Base-by-base conservation (phyloP, 2,888 invertebrate genomes). In the Melipona beecheii region DNA sequence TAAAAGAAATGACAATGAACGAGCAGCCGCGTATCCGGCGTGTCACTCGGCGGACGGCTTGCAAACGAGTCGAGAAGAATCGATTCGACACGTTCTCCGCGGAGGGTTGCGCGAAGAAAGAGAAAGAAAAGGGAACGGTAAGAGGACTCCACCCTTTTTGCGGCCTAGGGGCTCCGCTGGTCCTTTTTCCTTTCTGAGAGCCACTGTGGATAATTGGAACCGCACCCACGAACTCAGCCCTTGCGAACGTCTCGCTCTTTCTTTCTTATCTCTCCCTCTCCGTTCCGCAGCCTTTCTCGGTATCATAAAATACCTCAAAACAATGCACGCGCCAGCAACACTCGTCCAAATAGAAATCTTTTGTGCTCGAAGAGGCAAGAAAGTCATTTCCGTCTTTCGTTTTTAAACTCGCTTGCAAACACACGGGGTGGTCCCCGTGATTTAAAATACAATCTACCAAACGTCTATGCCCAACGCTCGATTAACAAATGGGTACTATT, bases 161-260 rank as follows among this genome's bases (percentile, higher is more conserved):
- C 83, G 62, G 83, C 87, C 77, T 80, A 78, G 68, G 73, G 81
- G 76, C 81, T 73, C 15, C 77, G 13, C 19, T 75, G 58, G 69
- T 79, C 68, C 77, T 86, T 84, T 83, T 87, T 81, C 86, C 75
- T 86, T 83, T 83, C 85, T 77, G 81, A 88, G 87, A 90, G 89
- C 91, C 92, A 91, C 91, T 92, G 90, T 92, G 86, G 90, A 91
- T 92, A 92, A 92, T 92, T 91, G 91, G 91, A 80, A 88, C 89
- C 89, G 88, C 91, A 91, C 90, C 92, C 89, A 91, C 89, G 69
- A 86, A 76, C 75, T 72, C 74, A n/a, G 60, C 78, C 75, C 73
- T 72, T 64, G 69, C 27, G 24, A 75, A 72, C 71, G 71, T 79
- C 78, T 73, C 74, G 52, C 68, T 69, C 76, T 68, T 74, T 60